These are phyloP conservation scores for Amphibalanus amphitrite DNA, from an alignment of 1,140 invertebrate genomes.

Conservation along the genomic window DNA sequence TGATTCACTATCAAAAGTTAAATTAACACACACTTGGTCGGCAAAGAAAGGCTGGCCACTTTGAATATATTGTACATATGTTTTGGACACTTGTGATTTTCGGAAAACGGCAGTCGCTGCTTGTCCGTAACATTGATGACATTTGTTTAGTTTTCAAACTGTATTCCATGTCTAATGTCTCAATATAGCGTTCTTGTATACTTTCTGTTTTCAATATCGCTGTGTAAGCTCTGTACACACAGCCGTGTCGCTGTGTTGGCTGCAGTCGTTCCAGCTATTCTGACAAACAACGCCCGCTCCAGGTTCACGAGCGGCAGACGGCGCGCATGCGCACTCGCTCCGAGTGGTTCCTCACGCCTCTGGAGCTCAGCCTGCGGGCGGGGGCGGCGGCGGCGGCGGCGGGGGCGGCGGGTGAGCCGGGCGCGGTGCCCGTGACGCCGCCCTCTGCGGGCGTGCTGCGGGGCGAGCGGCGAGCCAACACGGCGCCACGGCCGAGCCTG, in stretches of 20 bases:
- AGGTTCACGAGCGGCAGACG: conserved; percentile 85
- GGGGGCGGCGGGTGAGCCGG: not conserved
- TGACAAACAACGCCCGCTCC: conserved; percentile 12
- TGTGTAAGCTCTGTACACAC: no score
- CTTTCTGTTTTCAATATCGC: no score
- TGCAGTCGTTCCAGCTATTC: not conserved
- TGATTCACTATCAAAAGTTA: no score
- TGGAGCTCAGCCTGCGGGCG: conserved; percentile 11
- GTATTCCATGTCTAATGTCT: no score
- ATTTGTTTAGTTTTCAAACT: no score
- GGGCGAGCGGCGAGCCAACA: not conserved
- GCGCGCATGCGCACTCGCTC: conserved; percentile 80
- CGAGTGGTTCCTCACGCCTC: conserved; percentile 69
- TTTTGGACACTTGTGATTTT: no score
- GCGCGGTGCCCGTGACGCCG: conserved; percentile 3
- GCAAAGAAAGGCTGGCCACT: no score
- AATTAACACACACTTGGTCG: no score
- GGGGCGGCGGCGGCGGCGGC: conserved; percentile 3
- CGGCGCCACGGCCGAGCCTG: not conserved
- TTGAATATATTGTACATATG: no score
- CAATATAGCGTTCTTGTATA: no score
- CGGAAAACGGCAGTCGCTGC: no score
- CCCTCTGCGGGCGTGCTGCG: not conserved
- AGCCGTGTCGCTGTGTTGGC: not conserved
- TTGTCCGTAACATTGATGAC: no score